Percentiles rank a stretch among this genome's conserved stretches.
Conservation (phyloP, 2,888 invertebrate species). For the Neoaliturus tenellus region DNA sequence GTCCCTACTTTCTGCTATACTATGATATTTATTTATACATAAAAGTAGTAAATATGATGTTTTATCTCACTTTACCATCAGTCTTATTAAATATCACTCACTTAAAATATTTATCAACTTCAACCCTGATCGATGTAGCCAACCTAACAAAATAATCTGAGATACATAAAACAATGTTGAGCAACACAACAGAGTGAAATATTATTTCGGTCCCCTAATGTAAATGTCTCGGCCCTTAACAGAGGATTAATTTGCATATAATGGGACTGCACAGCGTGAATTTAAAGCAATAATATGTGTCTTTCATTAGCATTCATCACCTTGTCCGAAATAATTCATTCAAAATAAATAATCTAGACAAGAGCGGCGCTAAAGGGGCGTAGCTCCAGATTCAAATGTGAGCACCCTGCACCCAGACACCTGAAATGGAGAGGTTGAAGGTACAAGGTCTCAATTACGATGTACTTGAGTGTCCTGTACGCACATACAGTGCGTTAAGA, state of each 20-base stretch:
- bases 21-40: too few relatives aligned
- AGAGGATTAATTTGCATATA: slow-evolving; percentile 45
- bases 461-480: background rate
- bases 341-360: slow-evolving; percentile 31
- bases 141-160: slow-evolving; percentile 11
- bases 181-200: slow-evolving; percentile 20
- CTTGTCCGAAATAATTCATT: slow-evolving; percentile 47
- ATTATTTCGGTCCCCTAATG: slow-evolving; percentile 40
- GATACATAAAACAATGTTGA: background rate
- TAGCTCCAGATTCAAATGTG: too few relatives aligned
- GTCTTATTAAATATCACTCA: too few relatives aligned
- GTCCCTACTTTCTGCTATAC: too few relatives aligned
- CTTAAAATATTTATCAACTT: too few relatives aligned
- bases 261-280: slow-evolving; percentile 52
- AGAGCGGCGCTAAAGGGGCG: background rate
- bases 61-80: too few relatives aligned
- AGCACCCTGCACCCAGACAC: background rate
- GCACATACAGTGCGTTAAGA: too few relatives aligned
- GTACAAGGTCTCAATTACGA: background rate
- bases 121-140: background rate
- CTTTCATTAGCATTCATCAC: slow-evolving; percentile 43
- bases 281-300: slow-evolving; percentile 49
- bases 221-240: slow-evolving; percentile 49
- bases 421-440: background rate
- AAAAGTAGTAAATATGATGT: too few relatives aligned